phyloP scores from a whole-genome alignment of 2,113 vertebrate species.

The Brachirus orientalis region DNA sequence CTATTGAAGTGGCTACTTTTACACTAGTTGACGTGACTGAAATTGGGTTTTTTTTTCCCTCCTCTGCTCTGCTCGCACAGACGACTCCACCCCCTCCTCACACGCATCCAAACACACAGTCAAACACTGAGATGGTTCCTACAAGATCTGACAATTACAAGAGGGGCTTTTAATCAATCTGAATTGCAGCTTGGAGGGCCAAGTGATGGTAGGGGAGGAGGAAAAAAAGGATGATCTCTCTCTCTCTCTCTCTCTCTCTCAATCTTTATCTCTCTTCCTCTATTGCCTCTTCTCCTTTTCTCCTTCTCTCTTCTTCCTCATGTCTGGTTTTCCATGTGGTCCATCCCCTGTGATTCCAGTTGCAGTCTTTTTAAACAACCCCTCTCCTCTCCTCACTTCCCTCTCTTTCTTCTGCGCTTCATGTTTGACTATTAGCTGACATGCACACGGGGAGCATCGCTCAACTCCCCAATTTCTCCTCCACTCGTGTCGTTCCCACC shows the following conservation, averaged over 20 bases:
- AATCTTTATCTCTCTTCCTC: slow-evolving; percentile 64
- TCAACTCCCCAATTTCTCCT: slow-evolving; percentile 83
- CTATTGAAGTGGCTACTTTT: slow-evolving; percentile 67
- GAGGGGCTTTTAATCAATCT: slow-evolving; percentile 80
- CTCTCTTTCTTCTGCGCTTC: slow-evolving; percentile 73
- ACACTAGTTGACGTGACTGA: slow-evolving; percentile 63
- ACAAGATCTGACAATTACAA: slow-evolving; percentile 79
- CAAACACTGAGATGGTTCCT: slow-evolving; percentile 59
- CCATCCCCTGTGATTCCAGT: slow-evolving; percentile 53
- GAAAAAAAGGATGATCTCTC: slow-evolving; percentile 66
- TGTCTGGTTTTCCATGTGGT: slow-evolving; percentile 41
- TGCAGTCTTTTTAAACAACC: slow-evolving; percentile 68
- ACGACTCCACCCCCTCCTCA: slow-evolving; percentile 16
- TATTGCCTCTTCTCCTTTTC: slow-evolving; percentile 17
- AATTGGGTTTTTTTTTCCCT: slow-evolving; percentile 55
- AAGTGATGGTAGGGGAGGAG: slow-evolving; percentile 68
- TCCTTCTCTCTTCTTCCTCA: slow-evolving; percentile 18
- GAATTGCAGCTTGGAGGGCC: slow-evolving; percentile 61
- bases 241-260: slow-evolving; percentile 67
- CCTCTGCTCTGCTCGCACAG: slow-evolving; percentile 35
- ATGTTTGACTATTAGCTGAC: slow-evolving; percentile 90
- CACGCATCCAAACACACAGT: slow-evolving; percentile 30
- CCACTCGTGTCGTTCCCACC: slow-evolving; percentile 75
- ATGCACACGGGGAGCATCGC: slow-evolving; percentile 86
- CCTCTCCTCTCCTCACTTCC: slow-evolving; percentile 62